phyloP scores from a whole-genome alignment of 2,113 vertebrate genomes.

The Charadrius vociferus region DNA sequence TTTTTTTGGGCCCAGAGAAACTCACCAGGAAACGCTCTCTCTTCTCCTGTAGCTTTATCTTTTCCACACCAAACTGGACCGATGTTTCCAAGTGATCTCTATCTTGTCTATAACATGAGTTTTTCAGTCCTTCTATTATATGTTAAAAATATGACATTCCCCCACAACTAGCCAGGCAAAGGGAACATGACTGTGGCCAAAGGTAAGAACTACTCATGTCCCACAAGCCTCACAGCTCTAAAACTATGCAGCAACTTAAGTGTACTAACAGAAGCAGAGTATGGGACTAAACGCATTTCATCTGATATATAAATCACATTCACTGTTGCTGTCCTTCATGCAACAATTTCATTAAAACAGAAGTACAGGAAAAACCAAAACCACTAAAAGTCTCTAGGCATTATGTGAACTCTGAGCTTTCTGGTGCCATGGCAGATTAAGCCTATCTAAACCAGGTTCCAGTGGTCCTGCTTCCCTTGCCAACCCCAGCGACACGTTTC shows the following conservation, averaged over 20 bases:
- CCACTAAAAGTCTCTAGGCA: background rate
- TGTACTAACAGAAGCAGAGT: background rate
- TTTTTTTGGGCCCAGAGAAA: background rate
- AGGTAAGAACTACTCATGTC: background rate
- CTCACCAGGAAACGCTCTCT: background rate
- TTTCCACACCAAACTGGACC: background rate
- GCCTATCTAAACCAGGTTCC: background rate
- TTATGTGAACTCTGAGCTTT: background rate
- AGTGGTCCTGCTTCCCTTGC: background rate
- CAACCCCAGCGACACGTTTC: rapidly evolving
- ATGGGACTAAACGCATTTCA: background rate
- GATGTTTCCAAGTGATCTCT: background rate
- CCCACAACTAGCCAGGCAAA: background rate
- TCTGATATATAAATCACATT: background rate
- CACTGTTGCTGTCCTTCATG: background rate
- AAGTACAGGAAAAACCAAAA: background rate
- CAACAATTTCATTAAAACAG: background rate
- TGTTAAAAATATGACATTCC: background rate
- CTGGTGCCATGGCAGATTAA: background rate
- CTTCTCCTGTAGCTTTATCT: background rate
- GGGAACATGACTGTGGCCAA: background rate
- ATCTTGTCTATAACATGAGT: background rate
- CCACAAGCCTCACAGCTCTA: background rate
- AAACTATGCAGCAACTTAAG: background rate
- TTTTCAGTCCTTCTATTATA: background rate